Evolutionary conservation across 35 echinoderm and acorn worm genomes (phyloP).

Genomic region (Apostichopus californicus): DNA sequence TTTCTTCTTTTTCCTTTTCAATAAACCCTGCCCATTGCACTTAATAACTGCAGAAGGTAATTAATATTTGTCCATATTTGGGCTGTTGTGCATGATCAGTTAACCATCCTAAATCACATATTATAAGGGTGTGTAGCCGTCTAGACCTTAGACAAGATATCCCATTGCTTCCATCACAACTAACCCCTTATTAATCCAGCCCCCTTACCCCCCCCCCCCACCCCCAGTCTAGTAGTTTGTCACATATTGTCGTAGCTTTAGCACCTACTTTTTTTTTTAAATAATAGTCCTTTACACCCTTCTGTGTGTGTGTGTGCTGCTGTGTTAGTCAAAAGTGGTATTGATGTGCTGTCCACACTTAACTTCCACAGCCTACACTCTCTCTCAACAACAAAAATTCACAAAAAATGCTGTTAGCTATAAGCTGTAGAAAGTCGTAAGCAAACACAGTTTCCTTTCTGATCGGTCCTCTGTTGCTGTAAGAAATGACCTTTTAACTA

Average conservation of each 20-base stretch:
- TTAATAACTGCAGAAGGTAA: slow-evolving; percentile 48
- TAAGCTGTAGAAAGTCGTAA: too few relatives aligned
- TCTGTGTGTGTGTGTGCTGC: not conserved
- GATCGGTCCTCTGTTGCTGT: too few relatives aligned
- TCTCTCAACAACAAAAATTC: not conserved
- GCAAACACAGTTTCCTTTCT: too few relatives aligned
- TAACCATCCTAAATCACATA: slow-evolving; percentile 2
- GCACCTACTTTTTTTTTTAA: not conserved
- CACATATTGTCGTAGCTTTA: slow-evolving; percentile 20
- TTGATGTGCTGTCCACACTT: slow-evolving; percentile 12
- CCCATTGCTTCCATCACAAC: slow-evolving; percentile 3
- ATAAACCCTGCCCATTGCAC: slow-evolving; percentile 40
- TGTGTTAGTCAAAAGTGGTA: slow-evolving; percentile 31
- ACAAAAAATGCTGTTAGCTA: too few relatives aligned
- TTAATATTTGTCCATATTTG: slow-evolving; percentile 37
- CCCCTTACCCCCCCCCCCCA: not conserved
- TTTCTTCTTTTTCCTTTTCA: slow-evolving; percentile 7
- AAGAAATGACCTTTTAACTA: too few relatives aligned
- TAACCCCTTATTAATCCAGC: slow-evolving; percentile 16
- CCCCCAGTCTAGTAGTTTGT: not conserved
- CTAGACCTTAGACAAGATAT: slow-evolving; percentile 7
- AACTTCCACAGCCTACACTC: not conserved
- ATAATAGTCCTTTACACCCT: slow-evolving; percentile 31
- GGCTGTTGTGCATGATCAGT: slow-evolving; percentile 18
- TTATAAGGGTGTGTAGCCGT: not conserved